Evolutionary conservation across 2,113 vertebrate genomes (phyloP).

Genomic region (Crotalus viridis): DNA sequence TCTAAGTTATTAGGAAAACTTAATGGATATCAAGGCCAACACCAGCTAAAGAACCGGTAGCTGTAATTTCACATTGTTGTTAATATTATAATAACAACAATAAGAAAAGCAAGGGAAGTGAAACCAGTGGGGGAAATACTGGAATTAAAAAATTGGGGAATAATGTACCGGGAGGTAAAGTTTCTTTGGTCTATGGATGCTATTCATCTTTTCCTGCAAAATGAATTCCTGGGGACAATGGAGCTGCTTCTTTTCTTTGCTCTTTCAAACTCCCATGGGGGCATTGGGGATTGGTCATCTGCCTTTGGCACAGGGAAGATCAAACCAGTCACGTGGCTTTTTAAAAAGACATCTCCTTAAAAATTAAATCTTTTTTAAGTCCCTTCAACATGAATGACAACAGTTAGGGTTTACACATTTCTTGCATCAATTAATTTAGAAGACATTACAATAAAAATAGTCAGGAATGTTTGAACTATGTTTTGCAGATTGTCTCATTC

Average conservation of each 20-base stretch:
- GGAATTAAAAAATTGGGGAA: neutral
- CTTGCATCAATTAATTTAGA: neutral
- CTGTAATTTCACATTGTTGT: neutral
- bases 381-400: neutral
- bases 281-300: neutral
- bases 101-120: neutral
- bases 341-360: neutral
- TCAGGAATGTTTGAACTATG: slow-evolving; percentile 1
- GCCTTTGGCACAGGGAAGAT: neutral
- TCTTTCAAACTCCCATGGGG: neutral
- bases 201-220: neutral
- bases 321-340: neutral
- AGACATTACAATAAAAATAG: neutral
- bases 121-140: neutral
- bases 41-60: neutral
- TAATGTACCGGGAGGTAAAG: neutral
- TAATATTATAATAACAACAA: neutral
- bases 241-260: no score
- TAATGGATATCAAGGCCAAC: neutral
- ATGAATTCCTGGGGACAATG: neutral
- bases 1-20: neutral
- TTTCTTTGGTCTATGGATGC: neutral
- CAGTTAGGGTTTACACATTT: neutral
- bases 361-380: neutral
- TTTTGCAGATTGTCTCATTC: slow-evolving; percentile 4